Percentiles rank a stretch among this genome's conserved stretches.
phyloP scores from a whole-genome alignment of 2,797 vertebrate species.

The Sebastes paucispinis region DNA sequence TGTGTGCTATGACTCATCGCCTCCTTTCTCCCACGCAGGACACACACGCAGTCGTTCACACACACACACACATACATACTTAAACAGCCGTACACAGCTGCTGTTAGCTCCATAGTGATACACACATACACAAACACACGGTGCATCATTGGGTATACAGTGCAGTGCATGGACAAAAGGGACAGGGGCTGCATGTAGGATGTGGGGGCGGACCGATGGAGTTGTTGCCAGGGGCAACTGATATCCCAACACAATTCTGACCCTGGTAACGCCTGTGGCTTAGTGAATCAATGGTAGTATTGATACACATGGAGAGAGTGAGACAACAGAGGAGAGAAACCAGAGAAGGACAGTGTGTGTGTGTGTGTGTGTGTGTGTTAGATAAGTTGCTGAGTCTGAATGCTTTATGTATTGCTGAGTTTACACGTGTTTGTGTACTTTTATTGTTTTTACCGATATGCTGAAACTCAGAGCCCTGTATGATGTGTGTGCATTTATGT shows the following conservation, averaged over 20 bases:
- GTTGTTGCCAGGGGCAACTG: slow-evolving; percentile 73
- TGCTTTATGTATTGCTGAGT: not conserved
- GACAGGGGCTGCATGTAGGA: slow-evolving; percentile 50
- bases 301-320: slow-evolving; percentile 71
- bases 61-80: not conserved
- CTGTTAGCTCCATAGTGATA: slow-evolving; percentile 41
- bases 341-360: not conserved
- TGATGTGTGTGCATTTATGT: not conserved
- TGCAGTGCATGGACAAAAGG: slow-evolving; percentile 61
- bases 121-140: slow-evolving; percentile 53
- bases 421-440: not conserved
- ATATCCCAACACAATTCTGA: slow-evolving; percentile 77
- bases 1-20: slow-evolving; percentile 82
- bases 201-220: slow-evolving; percentile 66
- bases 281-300: slow-evolving; percentile 75
- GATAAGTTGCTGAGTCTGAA: not conserved
- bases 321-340: slow-evolving; percentile 51
- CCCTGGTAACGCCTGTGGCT: slow-evolving; percentile 59
- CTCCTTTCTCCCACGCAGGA: slow-evolving; percentile 73
- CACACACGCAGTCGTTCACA: slow-evolving; percentile 34
- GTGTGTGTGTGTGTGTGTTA: not conserved
- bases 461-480: not conserved
- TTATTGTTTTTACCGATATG: not conserved
- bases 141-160: slow-evolving; percentile 36
- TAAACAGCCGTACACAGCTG: slow-evolving; percentile 33